Evolutionary conservation across 2,797 vertebrate genomes (phyloP).

Genomic region (Coracias cyanogaster): DNA sequence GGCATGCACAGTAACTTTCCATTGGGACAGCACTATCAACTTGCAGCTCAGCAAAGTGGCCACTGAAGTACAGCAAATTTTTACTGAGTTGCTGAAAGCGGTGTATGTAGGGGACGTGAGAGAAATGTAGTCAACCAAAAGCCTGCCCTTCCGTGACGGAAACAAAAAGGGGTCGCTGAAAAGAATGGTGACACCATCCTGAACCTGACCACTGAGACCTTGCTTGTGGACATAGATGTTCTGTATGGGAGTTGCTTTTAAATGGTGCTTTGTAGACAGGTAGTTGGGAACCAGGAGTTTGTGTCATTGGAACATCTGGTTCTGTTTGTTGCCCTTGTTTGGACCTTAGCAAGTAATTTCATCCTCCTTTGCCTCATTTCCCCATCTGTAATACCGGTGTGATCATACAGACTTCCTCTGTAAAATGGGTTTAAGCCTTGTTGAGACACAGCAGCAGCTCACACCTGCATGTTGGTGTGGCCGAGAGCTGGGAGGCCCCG

Average conservation of each 20-base stretch:
- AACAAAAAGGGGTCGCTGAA: background rate
- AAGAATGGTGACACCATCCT: background rate
- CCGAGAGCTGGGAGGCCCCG: accelerated
- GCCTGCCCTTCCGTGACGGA: accelerated
- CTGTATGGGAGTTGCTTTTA: background rate
- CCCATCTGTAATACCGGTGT: background rate
- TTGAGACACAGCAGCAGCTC: background rate
- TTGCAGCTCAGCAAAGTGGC: background rate
- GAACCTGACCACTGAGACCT: background rate
- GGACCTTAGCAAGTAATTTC: background rate
- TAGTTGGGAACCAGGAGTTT: background rate
- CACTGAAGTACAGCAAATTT: background rate
- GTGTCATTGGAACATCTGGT: background rate
- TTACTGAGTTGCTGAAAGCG: accelerated
- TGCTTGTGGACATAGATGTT: background rate
- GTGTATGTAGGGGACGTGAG: accelerated
- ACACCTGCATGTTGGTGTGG: background rate
- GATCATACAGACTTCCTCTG: background rate
- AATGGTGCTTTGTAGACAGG: background rate
- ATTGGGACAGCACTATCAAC: background rate
- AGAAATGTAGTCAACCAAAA: background rate
- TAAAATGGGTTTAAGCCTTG: background rate
- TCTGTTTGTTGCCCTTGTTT: background rate
- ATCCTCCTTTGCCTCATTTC: background rate
- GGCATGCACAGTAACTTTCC: background rate